Percentiles rank a stretch among this genome's conserved stretches.
These are phyloP conservation scores for Pogonus chalceus DNA, from an alignment of 1,140 invertebrate genomes.

Conservation along the genomic window DNA sequence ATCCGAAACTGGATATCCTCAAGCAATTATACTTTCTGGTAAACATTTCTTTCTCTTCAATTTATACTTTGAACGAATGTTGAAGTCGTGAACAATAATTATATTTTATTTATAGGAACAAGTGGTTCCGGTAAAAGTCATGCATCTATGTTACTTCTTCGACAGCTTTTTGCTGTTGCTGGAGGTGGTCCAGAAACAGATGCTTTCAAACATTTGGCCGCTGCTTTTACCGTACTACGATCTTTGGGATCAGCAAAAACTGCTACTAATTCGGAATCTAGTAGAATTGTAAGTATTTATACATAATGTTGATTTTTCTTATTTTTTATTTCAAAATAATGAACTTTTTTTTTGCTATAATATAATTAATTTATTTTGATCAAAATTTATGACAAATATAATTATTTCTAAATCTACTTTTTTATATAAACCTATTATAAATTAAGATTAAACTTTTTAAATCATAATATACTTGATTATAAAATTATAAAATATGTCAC, in stretches of 20 bases:
- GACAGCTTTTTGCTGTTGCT: slow-evolving; percentile 85
- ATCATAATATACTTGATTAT: too few species aligned
- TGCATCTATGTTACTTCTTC: slow-evolving; percentile 80
- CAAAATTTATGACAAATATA: too few species aligned
- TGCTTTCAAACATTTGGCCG: slow-evolving; percentile 91
- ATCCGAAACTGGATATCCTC: slow-evolving; percentile 86
- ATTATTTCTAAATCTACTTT: too few species aligned
- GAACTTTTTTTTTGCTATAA: too few species aligned
- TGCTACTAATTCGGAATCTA: slow-evolving; percentile 82
- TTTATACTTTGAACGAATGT: background rate
- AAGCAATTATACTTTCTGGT: slow-evolving; percentile 87
- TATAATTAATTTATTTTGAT: too few species aligned
- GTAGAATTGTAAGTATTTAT: slow-evolving; percentile 79
- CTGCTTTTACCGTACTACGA: slow-evolving; percentile 85
- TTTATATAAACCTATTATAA: too few species aligned
- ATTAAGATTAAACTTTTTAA: too few species aligned
- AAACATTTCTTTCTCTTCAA: slow-evolving; percentile 23
- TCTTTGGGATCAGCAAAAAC: slow-evolving; percentile 87
- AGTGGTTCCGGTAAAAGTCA: slow-evolving; percentile 93
- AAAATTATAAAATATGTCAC: too few species aligned
- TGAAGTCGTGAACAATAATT: slow-evolving; percentile 22
- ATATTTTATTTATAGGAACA: slow-evolving; percentile 48
- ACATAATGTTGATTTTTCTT: too few species aligned
- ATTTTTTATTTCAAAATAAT: too few species aligned
- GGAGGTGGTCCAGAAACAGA: slow-evolving; percentile 89